Evolutionary conservation across 53 echinoderm and acorn worm species (phyloP), one percentile per base, ranked within the genome.

Genomic region (Pentamera pediparva): DNA sequence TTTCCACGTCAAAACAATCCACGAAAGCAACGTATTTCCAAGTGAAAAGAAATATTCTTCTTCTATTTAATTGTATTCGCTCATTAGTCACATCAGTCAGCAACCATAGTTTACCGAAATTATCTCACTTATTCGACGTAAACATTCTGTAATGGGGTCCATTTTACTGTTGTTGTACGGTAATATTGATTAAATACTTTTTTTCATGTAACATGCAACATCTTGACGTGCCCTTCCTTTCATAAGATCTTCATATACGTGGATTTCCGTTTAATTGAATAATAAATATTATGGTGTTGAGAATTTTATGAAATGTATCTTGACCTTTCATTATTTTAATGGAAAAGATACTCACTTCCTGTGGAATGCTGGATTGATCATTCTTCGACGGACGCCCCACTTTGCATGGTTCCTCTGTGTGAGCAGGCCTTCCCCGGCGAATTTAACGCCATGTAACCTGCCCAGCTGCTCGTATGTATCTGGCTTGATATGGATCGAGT

Each of bases 281-380:
- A 41, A n/a, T n/a, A n/a, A n/a, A n/a, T n/a, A n/a, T n/a, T n/a
- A n/a, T 41, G 15, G 8, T 15, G 9, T 41, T 8, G 15, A 41
- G 43, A 10, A 41, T 41, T 41, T 41, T 41, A 8, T 41, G 8
- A 10, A 41, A 8, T 8, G 43, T 15, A 41, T 15, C 9, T 41
- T 41, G 15, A 10, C 43, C 43, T 41, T 41, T 10, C 15, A 15
- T 15, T 41, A 41, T 41, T 41, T 10, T 10, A 41, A 41, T 41
- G 15, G 15, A 41, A 10, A 54, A 26, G 24, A 54, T 54, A 50
- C 78, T 62, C 29, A 86, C 86, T 70, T 86, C 35, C 86, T 76
- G 39, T 54, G 62, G 17, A 86, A 86, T 5, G 86, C 86, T 21
- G 86, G 86, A 56, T 86, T 86, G 30, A 86, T 77, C 11, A 86